Percentiles rank a stretch among this genome's conserved stretches.
These are phyloP conservation scores for Ophraella communa DNA, from an alignment of 2,888 invertebrate genomes.

Conservation along the genomic window DNA sequence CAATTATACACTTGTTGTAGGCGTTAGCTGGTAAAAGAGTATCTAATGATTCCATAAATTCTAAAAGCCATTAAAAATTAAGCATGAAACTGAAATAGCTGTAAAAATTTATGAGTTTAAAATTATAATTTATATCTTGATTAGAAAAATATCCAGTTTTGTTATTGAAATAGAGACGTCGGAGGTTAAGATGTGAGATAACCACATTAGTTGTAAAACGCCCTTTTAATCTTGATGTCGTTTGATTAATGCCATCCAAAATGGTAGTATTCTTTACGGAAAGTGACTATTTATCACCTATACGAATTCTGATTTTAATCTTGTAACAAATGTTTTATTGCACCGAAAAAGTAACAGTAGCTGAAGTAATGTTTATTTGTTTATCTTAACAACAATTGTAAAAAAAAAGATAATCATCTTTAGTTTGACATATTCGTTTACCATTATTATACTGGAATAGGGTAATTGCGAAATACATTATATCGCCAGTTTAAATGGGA, in stretches of 20 bases:
- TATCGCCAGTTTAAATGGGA: too few species aligned
- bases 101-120: not conserved
- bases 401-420: too few species aligned
- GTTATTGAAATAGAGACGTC: slow-evolving; percentile 4
- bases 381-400: not conserved
- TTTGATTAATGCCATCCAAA: slow-evolving; percentile 32
- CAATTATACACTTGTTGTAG: too few species aligned
- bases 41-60: not conserved
- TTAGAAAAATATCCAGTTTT: not conserved
- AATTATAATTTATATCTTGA: not conserved
- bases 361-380: not conserved
- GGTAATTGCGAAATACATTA: too few species aligned
- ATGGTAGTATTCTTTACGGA: slow-evolving; percentile 25
- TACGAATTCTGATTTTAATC: slow-evolving; percentile 26
- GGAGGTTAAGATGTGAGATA: slow-evolving; percentile 1
- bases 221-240: slow-evolving; percentile 29
- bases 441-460: too few species aligned
- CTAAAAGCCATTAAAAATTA: not conserved
- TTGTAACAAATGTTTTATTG: slow-evolving; percentile 30
- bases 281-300: slow-evolving; percentile 24
- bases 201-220: slow-evolving; percentile 22
- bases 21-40: too few species aligned
- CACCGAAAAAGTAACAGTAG: slow-evolving; percentile 1
- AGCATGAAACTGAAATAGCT: not conserved
- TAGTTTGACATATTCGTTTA: too few species aligned